Evolutionary conservation across 1,140 invertebrate species (phyloP).

Genomic region (Drosophila micromelanica): DNA sequence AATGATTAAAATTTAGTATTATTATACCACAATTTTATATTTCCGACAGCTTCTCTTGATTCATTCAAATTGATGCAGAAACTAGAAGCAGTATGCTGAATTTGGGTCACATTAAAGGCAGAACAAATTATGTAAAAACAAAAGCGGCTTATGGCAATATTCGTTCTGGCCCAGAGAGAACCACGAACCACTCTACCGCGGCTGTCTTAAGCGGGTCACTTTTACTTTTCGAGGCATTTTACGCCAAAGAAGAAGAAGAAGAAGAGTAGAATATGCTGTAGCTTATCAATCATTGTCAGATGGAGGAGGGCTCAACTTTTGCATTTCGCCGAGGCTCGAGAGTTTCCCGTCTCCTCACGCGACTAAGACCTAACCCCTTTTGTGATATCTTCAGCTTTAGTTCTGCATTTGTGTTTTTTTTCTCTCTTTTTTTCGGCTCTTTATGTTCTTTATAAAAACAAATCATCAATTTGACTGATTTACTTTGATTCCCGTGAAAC

Average conservation of each 20-base stretch:
- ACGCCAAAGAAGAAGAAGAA: constrained; percentile 50
- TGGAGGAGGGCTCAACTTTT: constrained; percentile 59
- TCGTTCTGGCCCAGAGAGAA: not conserved
- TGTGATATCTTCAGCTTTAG: constrained; percentile 51
- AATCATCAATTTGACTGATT: constrained; percentile 77
- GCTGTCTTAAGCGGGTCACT: constrained; percentile 57
- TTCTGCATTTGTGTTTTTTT: constrained; percentile 7
- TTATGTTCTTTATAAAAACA: constrained; percentile 51
- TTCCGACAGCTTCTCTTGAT: too few species aligned
- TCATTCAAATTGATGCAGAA: not conserved
- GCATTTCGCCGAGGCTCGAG: constrained; percentile 45
- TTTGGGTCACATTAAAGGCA: constrained; percentile 23
- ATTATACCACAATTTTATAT: too few species aligned
- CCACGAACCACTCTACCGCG: not conserved
- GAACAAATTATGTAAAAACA: constrained; percentile 21
- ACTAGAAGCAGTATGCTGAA: not conserved
- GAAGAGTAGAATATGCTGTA: constrained; percentile 75
- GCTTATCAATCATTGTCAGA: constrained; percentile 82
- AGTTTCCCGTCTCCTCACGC: constrained; percentile 25
- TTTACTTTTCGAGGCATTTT: constrained; percentile 70
- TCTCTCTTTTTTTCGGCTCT: constrained; percentile 8
- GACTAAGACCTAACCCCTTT: constrained; percentile 64
- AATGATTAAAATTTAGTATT: too few species aligned
- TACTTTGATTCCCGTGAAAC: constrained; percentile 52
- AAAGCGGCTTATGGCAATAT: too few species aligned